These are phyloP conservation scores for Halesus radiatus DNA, from an alignment of 1,140 invertebrate species.

Conservation along the genomic window DNA sequence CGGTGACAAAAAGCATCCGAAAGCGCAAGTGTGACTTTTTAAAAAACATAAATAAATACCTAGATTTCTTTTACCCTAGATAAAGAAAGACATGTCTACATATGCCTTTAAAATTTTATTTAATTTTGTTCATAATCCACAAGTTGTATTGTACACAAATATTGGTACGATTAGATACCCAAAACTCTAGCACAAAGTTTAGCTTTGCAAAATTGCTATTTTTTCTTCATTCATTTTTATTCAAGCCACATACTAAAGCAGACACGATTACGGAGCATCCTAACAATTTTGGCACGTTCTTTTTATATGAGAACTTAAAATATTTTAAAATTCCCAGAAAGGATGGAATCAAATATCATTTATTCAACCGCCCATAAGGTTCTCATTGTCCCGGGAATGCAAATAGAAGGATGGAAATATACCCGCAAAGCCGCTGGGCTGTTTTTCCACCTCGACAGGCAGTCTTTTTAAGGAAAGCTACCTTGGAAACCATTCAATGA, in stretches of 20 bases:
- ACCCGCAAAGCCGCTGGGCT: constrained; percentile 27
- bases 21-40: no score
- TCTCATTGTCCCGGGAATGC: constrained; percentile 21
- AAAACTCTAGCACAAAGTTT: no score
- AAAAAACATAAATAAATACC: no score
- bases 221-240: no score
- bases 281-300: constrained; percentile 7
- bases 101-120: no score
- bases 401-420: constrained; percentile 15
- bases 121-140: no score
- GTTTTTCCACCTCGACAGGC: not conserved
- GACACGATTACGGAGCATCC: not conserved
- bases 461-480: constrained; percentile 1
- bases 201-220: no score
- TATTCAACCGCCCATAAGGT: constrained; percentile 27
- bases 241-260: not conserved
- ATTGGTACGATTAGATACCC: no score
- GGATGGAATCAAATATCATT: constrained; percentile 26
- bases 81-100: no score
- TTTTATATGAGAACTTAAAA: constrained; percentile 18
- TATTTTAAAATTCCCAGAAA: constrained; percentile 10
- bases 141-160: no score
- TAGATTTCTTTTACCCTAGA: no score
- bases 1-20: no score
- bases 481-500: not conserved